Base-by-base conservation (phyloP, 2,113 vertebrate species). In the Galbula dea region DNA sequence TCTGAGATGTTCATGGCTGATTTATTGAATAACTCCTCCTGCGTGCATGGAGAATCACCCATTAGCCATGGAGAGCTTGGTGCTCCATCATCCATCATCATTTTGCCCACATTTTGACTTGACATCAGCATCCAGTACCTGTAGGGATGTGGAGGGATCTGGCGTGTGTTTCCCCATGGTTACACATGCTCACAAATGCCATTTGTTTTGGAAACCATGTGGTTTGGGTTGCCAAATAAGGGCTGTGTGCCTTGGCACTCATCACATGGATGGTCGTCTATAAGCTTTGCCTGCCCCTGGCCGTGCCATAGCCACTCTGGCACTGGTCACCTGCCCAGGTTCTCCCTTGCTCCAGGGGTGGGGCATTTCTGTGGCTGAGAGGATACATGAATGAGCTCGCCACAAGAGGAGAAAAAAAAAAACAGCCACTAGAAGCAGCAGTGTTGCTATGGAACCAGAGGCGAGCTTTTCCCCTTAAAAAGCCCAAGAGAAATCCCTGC, bases 391-490 rank as follows among this genome's bases (percentile, higher is more conserved):
- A 86, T 80, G 81, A 54, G 61, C 57, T 39, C 79, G 75, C 45
- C 34, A 22, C n/a, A 48, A 41, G 9, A 21, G 15, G 41, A 43
- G 41, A 43, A 15, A 63, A 87, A 67, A 73, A 58, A 21, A 54
- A 23, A 37, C 68, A 91, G n/a, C n/a, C n/a, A 78, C 45, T 54
- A 62, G 91, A 76, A 92, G 55, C 63, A 85, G 71, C 43, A 24
- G 63, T 26, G 96, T 96, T 96, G 96, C 96, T 96, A 96, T 89
- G 96, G 75, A 96, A 96, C 95, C 1, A 9, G 81, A 67, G 8
- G 3, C 24, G 80, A 91, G 78, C 6, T 73, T 72, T 73, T 63
- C 36, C 46, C 66, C 59, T 54, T 10, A 62, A 86, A 34, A 26
- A 93, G 20, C 27, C 39, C 43, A 71, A 77, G 45, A 94, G 85